Conservation (phyloP, 2,113 vertebrate genomes). For the Phaethornis superciliosus region DNA sequence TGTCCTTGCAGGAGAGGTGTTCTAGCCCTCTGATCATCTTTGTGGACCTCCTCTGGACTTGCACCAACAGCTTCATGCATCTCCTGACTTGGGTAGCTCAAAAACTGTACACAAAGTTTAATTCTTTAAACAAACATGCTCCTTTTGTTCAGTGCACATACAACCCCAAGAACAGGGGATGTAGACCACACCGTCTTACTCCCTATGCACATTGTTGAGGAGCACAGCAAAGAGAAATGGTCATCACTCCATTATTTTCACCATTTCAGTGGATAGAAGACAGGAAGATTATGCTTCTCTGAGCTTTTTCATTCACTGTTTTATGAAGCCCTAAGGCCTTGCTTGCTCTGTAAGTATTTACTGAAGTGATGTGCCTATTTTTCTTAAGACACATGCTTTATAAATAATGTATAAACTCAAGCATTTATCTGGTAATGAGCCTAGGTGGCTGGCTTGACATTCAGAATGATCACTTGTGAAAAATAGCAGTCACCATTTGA, state of each 20-base stretch:
- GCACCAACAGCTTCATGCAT: no score
- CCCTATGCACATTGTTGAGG: neutral
- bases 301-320: conserved; percentile 26
- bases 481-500: neutral
- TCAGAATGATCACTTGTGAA: conserved; percentile 16
- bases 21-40: no score
- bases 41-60: no score
- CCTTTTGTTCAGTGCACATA: neutral
- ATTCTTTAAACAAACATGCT: neutral
- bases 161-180: neutral
- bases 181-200: neutral
- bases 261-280: neutral
- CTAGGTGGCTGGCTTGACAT: neutral
- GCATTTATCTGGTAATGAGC: neutral
- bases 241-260: neutral
- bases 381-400: conserved; percentile 1
- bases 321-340: neutral
- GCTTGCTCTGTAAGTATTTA: neutral
- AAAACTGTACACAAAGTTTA: neutral
- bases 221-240: neutral
- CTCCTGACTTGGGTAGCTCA: no score
- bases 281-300: conserved; percentile 8
- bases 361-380: neutral
- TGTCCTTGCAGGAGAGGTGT: no score
- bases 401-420: conserved; percentile 12